Evolutionary conservation across 2,113 vertebrate genomes (phyloP).

Genomic region (Oncorhynchus kisutch): DNA sequence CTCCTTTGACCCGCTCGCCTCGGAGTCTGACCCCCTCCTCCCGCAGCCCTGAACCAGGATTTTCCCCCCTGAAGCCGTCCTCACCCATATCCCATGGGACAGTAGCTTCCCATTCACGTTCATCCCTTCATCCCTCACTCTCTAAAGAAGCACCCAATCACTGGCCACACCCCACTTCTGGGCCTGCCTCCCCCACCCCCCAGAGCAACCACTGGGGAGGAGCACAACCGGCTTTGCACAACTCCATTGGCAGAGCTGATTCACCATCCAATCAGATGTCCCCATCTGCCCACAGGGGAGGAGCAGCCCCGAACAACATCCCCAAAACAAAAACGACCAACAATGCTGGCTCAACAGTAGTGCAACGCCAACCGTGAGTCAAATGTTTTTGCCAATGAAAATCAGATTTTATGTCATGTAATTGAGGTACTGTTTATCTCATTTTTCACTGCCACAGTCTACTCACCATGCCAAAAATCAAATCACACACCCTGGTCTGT

Average conservation of each 20-base stretch:
- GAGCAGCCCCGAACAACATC: slow-evolving; percentile 41
- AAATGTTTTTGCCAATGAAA: neutral
- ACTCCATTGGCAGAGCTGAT: slow-evolving; percentile 31
- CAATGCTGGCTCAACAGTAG: slow-evolving; percentile 38
- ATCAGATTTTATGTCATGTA: neutral
- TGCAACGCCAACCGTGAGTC: slow-evolving; percentile 66
- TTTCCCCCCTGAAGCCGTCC: slow-evolving; percentile 59
- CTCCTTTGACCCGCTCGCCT: slow-evolving; percentile 58
- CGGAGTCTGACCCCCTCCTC: slow-evolving; percentile 57
- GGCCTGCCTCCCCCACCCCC: slow-evolving; percentile 47
- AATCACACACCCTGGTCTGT: neutral
- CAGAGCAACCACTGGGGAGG: slow-evolving; percentile 55
- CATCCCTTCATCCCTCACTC: slow-evolving; percentile 43
- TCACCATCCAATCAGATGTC: slow-evolving; percentile 64
- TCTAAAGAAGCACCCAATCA: slow-evolving; percentile 47
- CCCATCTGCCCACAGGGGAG: slow-evolving; percentile 36
- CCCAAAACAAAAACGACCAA: slow-evolving; percentile 34
- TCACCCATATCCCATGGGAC: slow-evolving; percentile 43
- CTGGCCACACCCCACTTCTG: slow-evolving; percentile 43
- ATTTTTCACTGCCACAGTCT: neutral
- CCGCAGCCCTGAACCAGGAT: slow-evolving; percentile 54
- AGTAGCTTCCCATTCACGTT: slow-evolving; percentile 56
- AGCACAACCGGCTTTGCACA: slow-evolving; percentile 45
- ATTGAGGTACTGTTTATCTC: neutral
- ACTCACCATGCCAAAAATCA: neutral